Base-by-base conservation (phyloP, 1,140 invertebrate species). In the Nephila pilipes region DNA sequence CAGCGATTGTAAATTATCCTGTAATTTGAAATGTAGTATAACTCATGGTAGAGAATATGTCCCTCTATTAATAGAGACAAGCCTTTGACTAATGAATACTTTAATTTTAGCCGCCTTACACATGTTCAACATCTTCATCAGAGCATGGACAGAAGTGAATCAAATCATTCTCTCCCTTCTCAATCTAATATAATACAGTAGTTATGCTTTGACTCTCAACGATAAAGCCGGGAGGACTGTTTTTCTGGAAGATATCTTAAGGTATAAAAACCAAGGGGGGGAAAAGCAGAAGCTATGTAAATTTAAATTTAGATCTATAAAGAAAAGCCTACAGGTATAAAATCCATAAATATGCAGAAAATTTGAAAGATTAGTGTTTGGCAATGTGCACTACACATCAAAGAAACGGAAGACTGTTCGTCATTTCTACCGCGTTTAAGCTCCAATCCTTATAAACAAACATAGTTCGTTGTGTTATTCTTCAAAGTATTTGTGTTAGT, bases 261-360 rank as follows among this genome's bases (percentile, higher is more conserved):
- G 65, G 32, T 36, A 29, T 18, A 3, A 12, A 16, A 32, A 36
- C 60, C 4, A 65, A 22, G 22, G 60, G n/a, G 22, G n/a, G 14
- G n/a, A n/a, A n/a, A n/a, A n/a, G 38, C 1, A 36, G 29, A 14
- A 6, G 65, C 32, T 75, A 75, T 75, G 25, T 18, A 29, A 36
- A 75, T 75, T 75, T 75, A 75, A 75, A 75, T 75, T 32, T 32
- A 75, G 65, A 14, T 75, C 16, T 18, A 5, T 25, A 18, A 25
- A 75, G 16, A 25, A 25, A 75, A 32, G 65, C 29, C 65, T 75
- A 1, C 25, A 12, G 29, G 65, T 32, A 75, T 32, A 32, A 75
- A 75, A 75, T 25, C 29, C 65, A 75, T 75, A 32, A 75, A 75
- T 75, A 75, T 75, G 25, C 65, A 75, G 65, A 75, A 32, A 32